phyloP scores from a whole-genome alignment of 2,113 vertebrate genomes.

The Nestor notabilis region DNA sequence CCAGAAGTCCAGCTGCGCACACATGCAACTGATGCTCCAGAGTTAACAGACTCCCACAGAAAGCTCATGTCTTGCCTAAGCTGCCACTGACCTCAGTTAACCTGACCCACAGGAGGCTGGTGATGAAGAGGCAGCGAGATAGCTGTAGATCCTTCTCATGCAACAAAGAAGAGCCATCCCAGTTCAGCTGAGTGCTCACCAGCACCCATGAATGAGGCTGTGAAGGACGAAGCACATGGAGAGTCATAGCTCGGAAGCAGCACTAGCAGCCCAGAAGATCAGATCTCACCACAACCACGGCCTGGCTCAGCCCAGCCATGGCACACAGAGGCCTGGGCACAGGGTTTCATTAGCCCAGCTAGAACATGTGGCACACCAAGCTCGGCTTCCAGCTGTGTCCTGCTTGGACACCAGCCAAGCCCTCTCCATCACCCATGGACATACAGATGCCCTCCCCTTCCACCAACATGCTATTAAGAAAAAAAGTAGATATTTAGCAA shows the following conservation, averaged over 20 bases:
- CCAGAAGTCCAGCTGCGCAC: neutral
- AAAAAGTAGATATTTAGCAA: neutral
- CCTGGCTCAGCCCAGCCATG: no score
- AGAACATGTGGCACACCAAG: neutral
- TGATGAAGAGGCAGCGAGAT: neutral
- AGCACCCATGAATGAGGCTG: neutral
- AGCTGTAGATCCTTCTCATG: neutral
- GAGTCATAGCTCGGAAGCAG: neutral
- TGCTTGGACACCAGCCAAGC: neutral
- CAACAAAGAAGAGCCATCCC: neutral
- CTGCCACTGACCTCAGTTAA: neutral
- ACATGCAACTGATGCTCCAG: neutral
- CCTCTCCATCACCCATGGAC: accelerated
- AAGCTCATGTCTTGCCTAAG: neutral
- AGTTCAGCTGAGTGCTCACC: neutral
- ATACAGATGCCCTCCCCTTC: neutral
- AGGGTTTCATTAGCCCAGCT: neutral
- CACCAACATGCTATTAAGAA: neutral
- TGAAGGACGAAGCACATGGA: neutral
- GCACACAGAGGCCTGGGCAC: accelerated
- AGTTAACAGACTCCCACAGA: neutral
- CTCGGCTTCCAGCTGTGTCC: neutral
- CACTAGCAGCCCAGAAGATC: neutral
- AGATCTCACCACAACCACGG: neutral
- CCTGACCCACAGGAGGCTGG: neutral